phyloP scores from a whole-genome alignment of 2,113 vertebrate genomes.

The Ginglymostoma cirratum region DNA sequence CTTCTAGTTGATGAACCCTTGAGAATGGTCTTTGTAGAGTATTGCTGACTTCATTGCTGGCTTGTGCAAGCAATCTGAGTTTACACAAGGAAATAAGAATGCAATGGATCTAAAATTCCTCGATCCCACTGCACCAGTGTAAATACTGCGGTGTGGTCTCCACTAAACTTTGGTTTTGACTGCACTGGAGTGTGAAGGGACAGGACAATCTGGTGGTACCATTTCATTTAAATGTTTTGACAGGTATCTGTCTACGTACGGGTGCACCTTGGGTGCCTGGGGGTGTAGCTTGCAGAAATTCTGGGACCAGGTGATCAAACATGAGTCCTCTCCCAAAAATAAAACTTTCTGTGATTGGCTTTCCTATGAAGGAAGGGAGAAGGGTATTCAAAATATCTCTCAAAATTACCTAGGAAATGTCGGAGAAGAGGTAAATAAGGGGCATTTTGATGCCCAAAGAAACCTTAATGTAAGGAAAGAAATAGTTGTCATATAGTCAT shows the following conservation, averaged over 20 bases:
- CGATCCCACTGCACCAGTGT: background rate
- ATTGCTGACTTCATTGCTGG: background rate
- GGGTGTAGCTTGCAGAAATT: background rate
- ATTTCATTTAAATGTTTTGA: background rate
- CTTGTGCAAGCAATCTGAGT: background rate
- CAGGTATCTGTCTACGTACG: background rate
- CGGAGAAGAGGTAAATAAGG: background rate
- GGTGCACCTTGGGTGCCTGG: background rate
- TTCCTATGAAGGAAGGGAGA: too few species aligned
- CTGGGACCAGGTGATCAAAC: background rate
- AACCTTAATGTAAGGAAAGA: background rate
- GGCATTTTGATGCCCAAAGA: background rate
- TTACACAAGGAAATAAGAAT: background rate
- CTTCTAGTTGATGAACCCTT: background rate
- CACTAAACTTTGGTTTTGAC: background rate
- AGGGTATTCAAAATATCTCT: background rate
- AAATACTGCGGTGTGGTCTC: background rate
- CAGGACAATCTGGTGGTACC: background rate
- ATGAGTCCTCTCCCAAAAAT: background rate
- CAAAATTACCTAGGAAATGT: background rate
- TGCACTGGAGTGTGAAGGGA: background rate
- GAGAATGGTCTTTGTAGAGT: background rate
- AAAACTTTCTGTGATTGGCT: too few species aligned
- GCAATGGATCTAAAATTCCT: background rate
- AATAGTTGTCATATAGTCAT: background rate